phyloP scores from a whole-genome alignment of 2,797 vertebrate species.

The Malurus leucopterus region DNA sequence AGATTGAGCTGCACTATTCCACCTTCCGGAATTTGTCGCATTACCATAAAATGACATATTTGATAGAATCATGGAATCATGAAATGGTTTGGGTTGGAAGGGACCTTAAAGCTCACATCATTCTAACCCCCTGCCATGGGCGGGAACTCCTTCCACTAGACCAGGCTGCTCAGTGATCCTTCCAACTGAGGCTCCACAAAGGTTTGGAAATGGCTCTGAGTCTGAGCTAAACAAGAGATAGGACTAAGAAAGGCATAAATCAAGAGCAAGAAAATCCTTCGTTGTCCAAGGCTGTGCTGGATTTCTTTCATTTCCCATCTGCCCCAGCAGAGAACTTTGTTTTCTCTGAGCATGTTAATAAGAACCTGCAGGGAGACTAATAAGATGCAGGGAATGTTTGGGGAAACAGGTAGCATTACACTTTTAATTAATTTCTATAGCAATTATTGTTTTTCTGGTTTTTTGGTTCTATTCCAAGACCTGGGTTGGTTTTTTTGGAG shows the following conservation, averaged over 20 bases:
- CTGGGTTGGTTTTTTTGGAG: neutral
- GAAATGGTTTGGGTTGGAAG: neutral
- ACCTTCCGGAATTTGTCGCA: neutral
- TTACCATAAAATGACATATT: neutral
- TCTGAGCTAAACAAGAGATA: neutral
- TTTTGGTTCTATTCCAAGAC: neutral
- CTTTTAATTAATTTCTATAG: neutral
- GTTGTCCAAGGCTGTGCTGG: neutral
- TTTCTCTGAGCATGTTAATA: neutral
- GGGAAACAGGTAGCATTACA: neutral
- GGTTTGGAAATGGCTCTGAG: neutral
- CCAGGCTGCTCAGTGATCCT: neutral
- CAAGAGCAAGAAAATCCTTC: neutral
- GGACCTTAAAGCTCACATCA: fast-evolving
- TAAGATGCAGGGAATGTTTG: neutral
- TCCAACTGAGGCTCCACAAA: neutral
- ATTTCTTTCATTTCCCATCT: neutral
- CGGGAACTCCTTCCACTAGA: neutral
- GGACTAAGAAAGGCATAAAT: neutral
- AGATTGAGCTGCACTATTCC: neutral
- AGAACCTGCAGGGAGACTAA: no score
- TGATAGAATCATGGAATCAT: neutral
- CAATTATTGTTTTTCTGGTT: neutral
- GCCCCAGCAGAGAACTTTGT: fast-evolving
- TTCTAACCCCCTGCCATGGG: neutral